Conservation (phyloP, 2,888 invertebrate genomes). For the Chalcis sispes region DNA sequence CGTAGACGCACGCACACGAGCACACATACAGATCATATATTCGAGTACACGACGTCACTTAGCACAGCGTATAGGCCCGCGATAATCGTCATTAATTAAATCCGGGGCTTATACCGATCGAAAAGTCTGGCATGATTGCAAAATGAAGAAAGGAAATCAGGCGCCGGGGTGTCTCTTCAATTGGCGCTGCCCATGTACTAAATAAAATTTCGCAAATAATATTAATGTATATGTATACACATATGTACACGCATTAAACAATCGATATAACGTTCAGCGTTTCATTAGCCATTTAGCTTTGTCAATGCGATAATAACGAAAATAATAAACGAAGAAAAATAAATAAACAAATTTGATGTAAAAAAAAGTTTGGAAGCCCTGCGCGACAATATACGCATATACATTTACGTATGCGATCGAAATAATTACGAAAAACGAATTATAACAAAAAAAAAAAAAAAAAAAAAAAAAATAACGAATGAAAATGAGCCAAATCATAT, state of each 20-base stretch:
- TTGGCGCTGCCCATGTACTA: slow-evolving; percentile 38
- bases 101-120: slow-evolving; percentile 14
- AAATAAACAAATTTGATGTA: background rate
- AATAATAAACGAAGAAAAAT: background rate
- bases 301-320: background rate
- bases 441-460: background rate
- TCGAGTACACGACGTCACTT: slow-evolving; percentile 47
- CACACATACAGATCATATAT: too few species aligned
- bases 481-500: background rate
- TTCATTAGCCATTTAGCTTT: too few species aligned
- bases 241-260: background rate
- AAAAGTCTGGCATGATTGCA: slow-evolving; percentile 56
- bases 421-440: background rate
- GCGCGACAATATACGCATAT: background rate
- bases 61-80: slow-evolving; percentile 37
- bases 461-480: background rate
- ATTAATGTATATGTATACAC: background rate
- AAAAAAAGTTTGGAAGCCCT: slow-evolving; percentile 17
- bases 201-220: background rate
- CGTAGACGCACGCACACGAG: background rate
- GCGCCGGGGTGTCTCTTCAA: slow-evolving; percentile 37
- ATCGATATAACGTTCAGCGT: background rate
- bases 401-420: background rate
- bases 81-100: background rate
- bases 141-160: slow-evolving; percentile 57